phyloP scores from a whole-genome alignment of 1,140 invertebrate species.

The Lycorma delicatula region DNA sequence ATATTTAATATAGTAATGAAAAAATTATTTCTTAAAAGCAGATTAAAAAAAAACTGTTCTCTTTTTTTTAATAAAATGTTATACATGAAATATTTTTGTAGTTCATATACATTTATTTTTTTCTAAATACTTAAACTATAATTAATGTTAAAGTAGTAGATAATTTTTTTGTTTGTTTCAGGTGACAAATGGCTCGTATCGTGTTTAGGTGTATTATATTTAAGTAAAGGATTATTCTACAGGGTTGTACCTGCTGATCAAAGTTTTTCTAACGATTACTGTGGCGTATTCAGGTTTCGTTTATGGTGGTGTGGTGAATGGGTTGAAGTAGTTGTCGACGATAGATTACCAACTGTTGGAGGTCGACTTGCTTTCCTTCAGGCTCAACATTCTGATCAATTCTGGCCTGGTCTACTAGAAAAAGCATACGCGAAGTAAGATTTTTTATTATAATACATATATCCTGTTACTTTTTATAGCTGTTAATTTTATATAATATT shows the following conservation, averaged over 20 bases:
- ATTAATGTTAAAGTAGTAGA: not conserved
- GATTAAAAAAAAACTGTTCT: too few relatives aligned
- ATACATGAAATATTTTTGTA: too few relatives aligned
- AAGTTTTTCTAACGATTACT: conserved; percentile 56
- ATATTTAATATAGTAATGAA: too few relatives aligned
- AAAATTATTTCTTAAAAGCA: too few relatives aligned
- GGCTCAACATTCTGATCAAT: conserved; percentile 74
- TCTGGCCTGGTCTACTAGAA: conserved; percentile 92
- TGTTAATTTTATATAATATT: too few relatives aligned
- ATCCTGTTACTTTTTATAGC: too few relatives aligned
- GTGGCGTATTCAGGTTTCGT: conserved; percentile 85
- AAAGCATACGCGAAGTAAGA: conserved; percentile 97
- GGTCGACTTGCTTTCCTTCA: conserved; percentile 89
- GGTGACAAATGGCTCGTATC: conserved; percentile 87
- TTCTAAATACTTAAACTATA: too few relatives aligned
- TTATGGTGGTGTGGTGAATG: conserved; percentile 95
- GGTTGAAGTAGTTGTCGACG: conserved; percentile 93
- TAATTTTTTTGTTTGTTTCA: conserved; percentile 34
- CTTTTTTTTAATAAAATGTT: too few relatives aligned
- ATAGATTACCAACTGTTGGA: conserved; percentile 87
- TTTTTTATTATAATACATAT: too few relatives aligned
- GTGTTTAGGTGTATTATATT: conserved; percentile 74
- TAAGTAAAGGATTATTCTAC: conserved; percentile 85
- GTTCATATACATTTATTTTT: too few relatives aligned
- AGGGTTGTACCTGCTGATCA: conserved; percentile 93